Base-by-base conservation (phyloP, 2,888 invertebrate genomes). In the Sesia apiformis region DNA sequence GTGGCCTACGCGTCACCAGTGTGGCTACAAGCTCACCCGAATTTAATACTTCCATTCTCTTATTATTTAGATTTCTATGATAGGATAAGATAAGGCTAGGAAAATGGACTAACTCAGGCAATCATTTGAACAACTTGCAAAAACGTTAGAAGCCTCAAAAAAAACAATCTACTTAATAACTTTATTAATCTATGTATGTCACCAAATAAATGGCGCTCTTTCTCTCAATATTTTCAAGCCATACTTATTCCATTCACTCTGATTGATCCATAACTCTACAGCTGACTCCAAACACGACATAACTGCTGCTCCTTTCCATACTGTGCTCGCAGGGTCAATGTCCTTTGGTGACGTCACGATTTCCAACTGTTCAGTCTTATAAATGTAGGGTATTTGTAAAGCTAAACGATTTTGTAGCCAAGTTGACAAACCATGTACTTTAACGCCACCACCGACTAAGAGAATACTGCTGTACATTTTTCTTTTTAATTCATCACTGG, bases 221-320 rank as follows among this genome's bases (percentile, higher is more conserved):
- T 98, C 98, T 65, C 98, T 91, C 56, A 98, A 87, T 65, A 97
- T 91, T 69, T 95, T 93, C 2, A 97, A 92, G 1, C 97, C 97
- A 76, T 91, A 93, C 63, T 94, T 94, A 63, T 93, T 92, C 97
- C 98, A 98, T 79, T 98, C 98, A 40, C 88, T 87, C 57, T 93
- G 92, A 55, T 92, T 92, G 49, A 98, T 97, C 98, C 98, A 98
- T 5, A 98, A 80, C 74, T 98, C 98, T 60, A 96, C 95, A 0
- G 97, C 96, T 0, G 97, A 96, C 75, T 98, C 98, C 57, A 98
- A 81, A 66, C 97, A 97, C 0, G 97, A 96, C 92, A 98, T 93
- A 5, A 98, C 95, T 0, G 97, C 95, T 0, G 97, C 98, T 0
- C 98, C 98, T 78, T 98, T 98, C 98, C 98, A 98, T 0, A 95